These are phyloP conservation scores for Galerucella nymphaeae DNA, from an alignment of 2,888 invertebrate genomes.

Conservation along the genomic window DNA sequence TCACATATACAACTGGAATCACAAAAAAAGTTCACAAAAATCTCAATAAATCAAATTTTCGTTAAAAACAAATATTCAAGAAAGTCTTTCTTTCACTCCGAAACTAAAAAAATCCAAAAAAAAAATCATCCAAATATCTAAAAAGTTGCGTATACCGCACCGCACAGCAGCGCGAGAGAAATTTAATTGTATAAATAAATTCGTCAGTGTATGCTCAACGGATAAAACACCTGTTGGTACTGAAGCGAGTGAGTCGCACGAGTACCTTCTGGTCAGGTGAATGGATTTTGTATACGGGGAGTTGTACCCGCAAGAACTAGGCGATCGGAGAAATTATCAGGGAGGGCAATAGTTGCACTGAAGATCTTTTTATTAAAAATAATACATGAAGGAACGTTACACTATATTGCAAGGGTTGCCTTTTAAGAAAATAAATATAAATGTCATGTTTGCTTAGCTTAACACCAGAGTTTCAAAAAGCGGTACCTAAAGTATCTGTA, in stretches of 20 bases:
- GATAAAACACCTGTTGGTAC: conserved; percentile 46
- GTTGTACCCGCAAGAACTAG: conserved; percentile 33
- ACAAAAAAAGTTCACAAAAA: background rate
- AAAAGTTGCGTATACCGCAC: conserved; percentile 1
- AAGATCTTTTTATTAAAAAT: background rate
- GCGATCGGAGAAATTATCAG: conserved; percentile 31
- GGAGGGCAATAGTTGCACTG: conserved; percentile 7
- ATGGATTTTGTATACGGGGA: conserved; percentile 40
- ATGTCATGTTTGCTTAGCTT: no score
- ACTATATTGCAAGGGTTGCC: no score
- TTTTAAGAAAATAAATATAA: no score
- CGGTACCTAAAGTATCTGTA: no score
- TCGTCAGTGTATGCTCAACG: conserved; percentile 30
- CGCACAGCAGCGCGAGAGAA: conserved; percentile 1
- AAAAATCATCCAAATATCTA: conserved; percentile 6
- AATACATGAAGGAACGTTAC: background rate
- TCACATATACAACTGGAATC: conserved; percentile 22
- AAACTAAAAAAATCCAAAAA: background rate
- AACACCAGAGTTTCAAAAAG: no score
- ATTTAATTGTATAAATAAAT: conserved; percentile 3
- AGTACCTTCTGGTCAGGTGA: conserved; percentile 46
- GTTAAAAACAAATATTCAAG: conserved; percentile 2
- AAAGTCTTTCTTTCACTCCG: background rate
- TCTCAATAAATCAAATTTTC: background rate
- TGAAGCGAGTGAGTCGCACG: conserved; percentile 40